A percentile compares a stretch with the other conserved stretches of the same genome.
These are phyloP conservation scores for Agriopis marginaria DNA, from an alignment of 2,888 invertebrate species.

Conservation along the genomic window DNA sequence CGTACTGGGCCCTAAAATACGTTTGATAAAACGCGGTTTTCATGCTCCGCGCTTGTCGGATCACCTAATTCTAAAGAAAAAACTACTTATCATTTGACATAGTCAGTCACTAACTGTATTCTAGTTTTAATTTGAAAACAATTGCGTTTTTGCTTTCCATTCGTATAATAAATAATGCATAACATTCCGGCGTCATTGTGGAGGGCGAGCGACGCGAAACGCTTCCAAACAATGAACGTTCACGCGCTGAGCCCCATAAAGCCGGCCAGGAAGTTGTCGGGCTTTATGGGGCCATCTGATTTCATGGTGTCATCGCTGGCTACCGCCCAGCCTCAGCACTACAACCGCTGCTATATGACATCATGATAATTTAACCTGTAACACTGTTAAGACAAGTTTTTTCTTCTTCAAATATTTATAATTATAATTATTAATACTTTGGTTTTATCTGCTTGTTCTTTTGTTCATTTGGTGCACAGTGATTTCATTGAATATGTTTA, in stretches of 20 bases:
- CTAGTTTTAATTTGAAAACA: conserved; percentile 40
- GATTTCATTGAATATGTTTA: no score
- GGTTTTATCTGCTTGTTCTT: no score
- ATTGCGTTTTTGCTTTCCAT: conserved; percentile 41
- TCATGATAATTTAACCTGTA: conserved; percentile 26
- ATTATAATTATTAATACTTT: no score
- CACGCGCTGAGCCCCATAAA: conserved; percentile 56
- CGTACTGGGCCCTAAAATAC: no score
- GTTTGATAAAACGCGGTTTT: no score
- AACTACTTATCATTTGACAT: neutral
- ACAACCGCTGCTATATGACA: conserved; percentile 17
- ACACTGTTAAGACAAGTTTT: conserved; percentile 11
- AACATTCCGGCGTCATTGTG: conserved; percentile 60
- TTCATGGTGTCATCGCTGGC: conserved; percentile 58
- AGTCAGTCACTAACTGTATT: conserved; percentile 30
- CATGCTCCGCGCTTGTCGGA: no score
- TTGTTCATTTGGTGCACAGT: no score
- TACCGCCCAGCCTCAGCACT: conserved; percentile 32
- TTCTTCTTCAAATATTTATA: no score
- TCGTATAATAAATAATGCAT: conserved; percentile 47
- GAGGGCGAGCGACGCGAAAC: conserved; percentile 71
- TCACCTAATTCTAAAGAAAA: neutral
- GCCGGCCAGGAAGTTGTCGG: conserved; percentile 60
- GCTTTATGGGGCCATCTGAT: conserved; percentile 71
- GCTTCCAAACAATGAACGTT: conserved; percentile 69